phyloP scores from a whole-genome alignment of 2,113 vertebrate species.

The Tympanuchus pallidicinctus region DNA sequence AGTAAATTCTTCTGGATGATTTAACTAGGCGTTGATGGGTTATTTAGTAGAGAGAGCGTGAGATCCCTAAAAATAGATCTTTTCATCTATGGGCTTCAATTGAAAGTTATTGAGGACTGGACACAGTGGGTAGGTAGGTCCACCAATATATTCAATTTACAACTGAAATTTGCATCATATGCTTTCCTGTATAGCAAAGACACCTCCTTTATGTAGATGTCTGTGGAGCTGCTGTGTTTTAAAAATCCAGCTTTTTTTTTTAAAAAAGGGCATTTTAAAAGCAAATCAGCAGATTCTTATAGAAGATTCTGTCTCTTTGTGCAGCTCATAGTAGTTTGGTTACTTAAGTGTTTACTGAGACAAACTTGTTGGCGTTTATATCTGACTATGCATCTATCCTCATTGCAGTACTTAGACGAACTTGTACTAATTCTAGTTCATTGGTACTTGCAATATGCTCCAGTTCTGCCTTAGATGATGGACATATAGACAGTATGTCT shows the following conservation, averaged over 20 bases:
- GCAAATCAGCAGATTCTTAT: not conserved
- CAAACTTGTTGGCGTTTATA: not conserved
- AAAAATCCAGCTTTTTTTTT: not conserved
- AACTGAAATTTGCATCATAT: not conserved
- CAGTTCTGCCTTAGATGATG: not conserved
- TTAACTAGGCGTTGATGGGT: not conserved
- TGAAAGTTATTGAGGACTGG: not conserved
- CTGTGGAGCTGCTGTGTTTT: not conserved
- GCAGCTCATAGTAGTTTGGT: not conserved
- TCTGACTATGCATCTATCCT: not conserved
- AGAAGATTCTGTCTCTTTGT: rapidly evolving
- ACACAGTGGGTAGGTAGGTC: not conserved
- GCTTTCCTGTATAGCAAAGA: not conserved
- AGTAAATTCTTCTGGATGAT: not conserved
- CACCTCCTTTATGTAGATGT: not conserved
- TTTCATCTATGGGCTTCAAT: not conserved
- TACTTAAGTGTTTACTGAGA: not conserved
- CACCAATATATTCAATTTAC: not conserved
- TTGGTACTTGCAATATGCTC: not conserved
- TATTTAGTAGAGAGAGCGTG: not conserved
- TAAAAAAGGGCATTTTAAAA: not conserved
- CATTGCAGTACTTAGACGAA: not conserved
- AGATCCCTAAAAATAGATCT: not conserved
- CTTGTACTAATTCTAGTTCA: not conserved
- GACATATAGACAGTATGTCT: too few species aligned